Base-by-base conservation (phyloP, 1,140 invertebrate species). In the Archivesica marissinica region DNA sequence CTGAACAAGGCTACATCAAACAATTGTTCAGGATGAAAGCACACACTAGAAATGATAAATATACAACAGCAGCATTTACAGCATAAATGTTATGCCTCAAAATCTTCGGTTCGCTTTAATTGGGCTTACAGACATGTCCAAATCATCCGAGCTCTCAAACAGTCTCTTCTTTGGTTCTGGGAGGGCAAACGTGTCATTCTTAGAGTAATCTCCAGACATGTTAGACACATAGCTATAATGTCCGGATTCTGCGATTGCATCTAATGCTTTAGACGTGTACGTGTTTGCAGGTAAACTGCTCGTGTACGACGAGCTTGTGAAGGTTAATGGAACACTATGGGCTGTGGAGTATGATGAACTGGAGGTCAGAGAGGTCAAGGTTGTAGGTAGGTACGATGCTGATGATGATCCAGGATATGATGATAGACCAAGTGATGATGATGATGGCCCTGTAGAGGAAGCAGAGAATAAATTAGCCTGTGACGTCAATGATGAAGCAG, bases 131-230 rank as follows among this genome's bases (percentile, higher is more conserved):
- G 89, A 89, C 68, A 90, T 72, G 59, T 91, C 88, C 9, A 89
- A 35, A 52, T 90, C 89, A 75, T 90, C 89, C 39, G 74, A 83
- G 25, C 82, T 88, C 13, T 91, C 89, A 88, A 91, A 91, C 64
- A 91, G 87, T 77, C 89, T 86, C 79, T 90, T 90, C 83, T 91
- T 91, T 41, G 90, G 90, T 59, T 91, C 90, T 33, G 90, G 88
- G 7, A 90, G 75, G 47, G 61, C 64, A 75, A 88, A 90, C 3
- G 90, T 90, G 41, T 89, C 89, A 23, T 86, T 83, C 47, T 83
- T 76, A 20, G 66, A 86, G 66, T 87, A 50, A 78, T 84, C 56
- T 76, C 86, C 38, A 54, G 83, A 91, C 11, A 78, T 82, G 79
- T 90, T 90, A 20, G 90, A 91, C 23, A 90, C 85, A 59, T 91